Evolutionary conservation across 2,113 vertebrate species (phyloP).

Genomic region (Mus pahari): DNA sequence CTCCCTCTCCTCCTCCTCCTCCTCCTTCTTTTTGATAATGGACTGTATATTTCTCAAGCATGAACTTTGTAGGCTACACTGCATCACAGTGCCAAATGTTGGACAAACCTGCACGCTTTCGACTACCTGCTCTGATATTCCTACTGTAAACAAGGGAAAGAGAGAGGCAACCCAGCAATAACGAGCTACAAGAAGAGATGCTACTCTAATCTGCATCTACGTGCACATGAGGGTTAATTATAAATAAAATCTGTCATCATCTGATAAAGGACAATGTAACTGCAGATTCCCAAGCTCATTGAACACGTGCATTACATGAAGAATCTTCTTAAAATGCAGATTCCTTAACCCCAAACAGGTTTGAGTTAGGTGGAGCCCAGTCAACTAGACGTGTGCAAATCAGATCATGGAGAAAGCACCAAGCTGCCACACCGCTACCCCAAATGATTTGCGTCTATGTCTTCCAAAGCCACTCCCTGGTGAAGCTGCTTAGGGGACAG

Average conservation of each 20-base stretch:
- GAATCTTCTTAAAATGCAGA: slow-evolving; percentile 4
- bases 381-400: not conserved
- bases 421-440: not conserved
- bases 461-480: not conserved
- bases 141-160: not conserved
- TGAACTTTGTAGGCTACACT: not conserved
- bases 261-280: too few species aligned
- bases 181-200: not conserved
- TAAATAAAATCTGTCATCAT: not conserved
- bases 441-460: not conserved
- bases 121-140: not conserved
- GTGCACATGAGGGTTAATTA: not conserved
- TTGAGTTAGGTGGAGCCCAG: not conserved
- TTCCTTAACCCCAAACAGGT: not conserved
- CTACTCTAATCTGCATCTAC: not conserved
- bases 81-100: not conserved
- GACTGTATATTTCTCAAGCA: not conserved
- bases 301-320: not conserved
- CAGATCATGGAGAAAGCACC: not conserved
- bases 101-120: not conserved
- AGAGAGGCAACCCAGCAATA: not conserved
- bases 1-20: too few species aligned
- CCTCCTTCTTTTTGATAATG: too few species aligned
- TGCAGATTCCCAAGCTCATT: not conserved
- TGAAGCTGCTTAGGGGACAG: not conserved